phyloP scores from a whole-genome alignment of 2,888 invertebrate species.

The Esperia sulphurella region DNA sequence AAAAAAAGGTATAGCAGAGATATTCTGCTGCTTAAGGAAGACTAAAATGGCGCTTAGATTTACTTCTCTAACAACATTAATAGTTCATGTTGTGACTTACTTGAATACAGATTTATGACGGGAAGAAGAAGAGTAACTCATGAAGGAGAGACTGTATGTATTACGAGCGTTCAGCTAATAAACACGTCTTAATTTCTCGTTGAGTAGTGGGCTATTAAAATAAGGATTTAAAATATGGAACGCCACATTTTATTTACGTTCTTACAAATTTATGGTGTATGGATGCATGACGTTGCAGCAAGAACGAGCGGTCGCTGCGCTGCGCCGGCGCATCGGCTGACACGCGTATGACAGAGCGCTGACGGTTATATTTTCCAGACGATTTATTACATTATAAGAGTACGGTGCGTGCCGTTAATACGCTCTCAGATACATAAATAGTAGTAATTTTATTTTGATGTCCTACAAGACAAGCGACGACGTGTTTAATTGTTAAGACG shows the following conservation, averaged over 20 bases:
- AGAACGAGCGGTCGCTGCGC: constrained; percentile 23
- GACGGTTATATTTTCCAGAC: constrained; percentile 78
- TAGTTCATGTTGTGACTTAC: constrained; percentile 39
- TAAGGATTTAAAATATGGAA: constrained; percentile 75
- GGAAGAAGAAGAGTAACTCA: constrained; percentile 48
- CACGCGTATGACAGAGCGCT: constrained; percentile 70
- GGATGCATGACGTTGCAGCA: constrained; percentile 42
- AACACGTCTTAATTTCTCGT: constrained; percentile 76
- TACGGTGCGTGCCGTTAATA: constrained; percentile 66
- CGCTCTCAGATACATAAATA: constrained; percentile 73
- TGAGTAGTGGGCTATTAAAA: constrained; percentile 76
- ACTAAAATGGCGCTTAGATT: not conserved
- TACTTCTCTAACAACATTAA: constrained; percentile 3
- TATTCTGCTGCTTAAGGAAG: not conserved
- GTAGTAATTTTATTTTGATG: constrained; percentile 76
- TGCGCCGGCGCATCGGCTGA: constrained; percentile 39
- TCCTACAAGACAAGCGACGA: constrained; percentile 74
- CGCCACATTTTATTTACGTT: constrained; percentile 73
- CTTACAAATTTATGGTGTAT: constrained; percentile 62
- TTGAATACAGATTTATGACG: constrained; percentile 59
- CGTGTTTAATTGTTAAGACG: constrained; percentile 68
- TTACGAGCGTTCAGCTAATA: constrained; percentile 68
- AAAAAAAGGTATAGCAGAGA: too few species aligned
- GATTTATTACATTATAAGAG: constrained; percentile 78
- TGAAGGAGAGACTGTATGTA: constrained; percentile 67